Percentiles rank a stretch among this genome's conserved stretches.
Evolutionary conservation across 2,113 vertebrate genomes (phyloP).

Genomic region (Leiothrix lutea): DNA sequence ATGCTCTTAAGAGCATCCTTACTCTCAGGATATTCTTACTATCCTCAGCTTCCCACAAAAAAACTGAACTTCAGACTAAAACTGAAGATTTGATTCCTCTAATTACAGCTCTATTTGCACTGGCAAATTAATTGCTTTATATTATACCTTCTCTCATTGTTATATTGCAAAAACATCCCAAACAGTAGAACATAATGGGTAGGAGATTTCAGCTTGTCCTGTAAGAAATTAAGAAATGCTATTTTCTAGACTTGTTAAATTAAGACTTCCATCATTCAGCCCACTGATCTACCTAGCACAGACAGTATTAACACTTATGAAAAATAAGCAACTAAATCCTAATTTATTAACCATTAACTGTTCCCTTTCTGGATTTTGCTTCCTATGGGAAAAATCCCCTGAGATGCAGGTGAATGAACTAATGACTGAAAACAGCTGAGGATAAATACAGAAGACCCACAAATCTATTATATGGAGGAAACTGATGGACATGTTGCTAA

Average conservation of each 20-base stretch:
- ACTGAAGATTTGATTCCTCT: background rate
- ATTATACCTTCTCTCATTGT: background rate
- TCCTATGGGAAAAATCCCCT: background rate
- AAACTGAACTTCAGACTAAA: background rate
- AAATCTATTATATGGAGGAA: background rate
- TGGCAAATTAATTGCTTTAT: background rate
- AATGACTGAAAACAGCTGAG: background rate
- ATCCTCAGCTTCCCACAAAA: background rate
- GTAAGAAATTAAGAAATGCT: background rate
- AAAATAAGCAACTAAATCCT: background rate
- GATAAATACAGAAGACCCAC: background rate
- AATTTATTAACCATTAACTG: background rate
- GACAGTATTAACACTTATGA: background rate
- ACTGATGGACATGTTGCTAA: background rate
- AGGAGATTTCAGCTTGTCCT: background rate
- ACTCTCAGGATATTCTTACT: background rate
- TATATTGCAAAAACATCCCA: background rate
- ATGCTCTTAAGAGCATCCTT: background rate
- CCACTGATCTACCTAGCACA: background rate
- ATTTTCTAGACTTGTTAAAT: background rate
- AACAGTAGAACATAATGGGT: background rate
- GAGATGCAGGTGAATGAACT: background rate
- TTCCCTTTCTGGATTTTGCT: background rate
- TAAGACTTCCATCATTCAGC: background rate
- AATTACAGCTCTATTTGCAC: background rate